A percentile compares a stretch with the other conserved stretches of the same genome.
These are phyloP conservation scores for Phallusia fumigata DNA, from an alignment of 23 tunicate genomes.

Conservation along the genomic window DNA sequence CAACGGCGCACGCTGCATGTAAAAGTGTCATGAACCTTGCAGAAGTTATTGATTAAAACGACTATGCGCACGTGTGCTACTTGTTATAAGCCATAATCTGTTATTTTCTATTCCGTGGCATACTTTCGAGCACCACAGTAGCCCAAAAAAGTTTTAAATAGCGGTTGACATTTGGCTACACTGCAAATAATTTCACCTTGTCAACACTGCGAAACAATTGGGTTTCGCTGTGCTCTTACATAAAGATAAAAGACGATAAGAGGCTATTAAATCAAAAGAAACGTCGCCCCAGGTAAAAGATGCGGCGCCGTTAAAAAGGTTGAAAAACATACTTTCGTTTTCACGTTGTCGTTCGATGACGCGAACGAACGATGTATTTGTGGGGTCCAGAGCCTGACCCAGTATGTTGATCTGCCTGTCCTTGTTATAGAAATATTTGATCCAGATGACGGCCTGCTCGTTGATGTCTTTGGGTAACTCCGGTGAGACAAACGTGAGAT, in stretches of 20 bases:
- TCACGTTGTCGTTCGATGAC: not conserved
- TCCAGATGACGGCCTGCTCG: constrained; percentile 19
- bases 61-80: not conserved
- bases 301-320: too few relatives aligned
- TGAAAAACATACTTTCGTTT: not conserved
- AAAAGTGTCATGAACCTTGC: not conserved
- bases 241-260: too few relatives aligned
- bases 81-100: too few relatives aligned
- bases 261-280: too few relatives aligned
- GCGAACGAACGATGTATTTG: not conserved
- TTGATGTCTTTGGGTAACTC: constrained; percentile 10
- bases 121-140: too few relatives aligned
- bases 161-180: too few relatives aligned
- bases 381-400: not conserved
- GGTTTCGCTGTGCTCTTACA: too few relatives aligned
- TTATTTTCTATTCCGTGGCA: too few relatives aligned
- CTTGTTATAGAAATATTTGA: not conserved
- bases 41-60: not conserved
- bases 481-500: not conserved
- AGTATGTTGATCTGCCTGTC: not conserved
- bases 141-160: too few relatives aligned
- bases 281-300: too few relatives aligned
- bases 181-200: too few relatives aligned
- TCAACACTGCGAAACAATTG: too few relatives aligned
- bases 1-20: constrained; percentile 9